These are phyloP conservation scores for Euzetes globulus DNA, from an alignment of 2,888 invertebrate species.

Conservation along the genomic window DNA sequence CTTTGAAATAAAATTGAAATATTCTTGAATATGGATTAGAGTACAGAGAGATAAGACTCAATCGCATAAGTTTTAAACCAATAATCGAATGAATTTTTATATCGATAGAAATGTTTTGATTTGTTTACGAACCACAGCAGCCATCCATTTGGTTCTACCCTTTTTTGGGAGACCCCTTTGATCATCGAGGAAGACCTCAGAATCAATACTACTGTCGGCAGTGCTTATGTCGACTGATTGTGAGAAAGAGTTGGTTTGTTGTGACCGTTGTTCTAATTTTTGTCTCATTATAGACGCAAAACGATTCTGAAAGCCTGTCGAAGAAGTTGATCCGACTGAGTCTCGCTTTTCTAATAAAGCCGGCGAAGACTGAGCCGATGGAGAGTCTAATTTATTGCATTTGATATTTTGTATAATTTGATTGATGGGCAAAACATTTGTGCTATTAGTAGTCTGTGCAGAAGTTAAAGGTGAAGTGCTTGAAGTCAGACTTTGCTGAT, in stretches of 20 bases:
- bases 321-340: constrained; percentile 27
- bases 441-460: constrained; percentile 5
- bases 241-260: constrained; percentile 10
- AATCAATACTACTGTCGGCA: constrained; percentile 20
- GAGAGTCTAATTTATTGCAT: constrained; percentile 1
- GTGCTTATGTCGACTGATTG: constrained; percentile 9
- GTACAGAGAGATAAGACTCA: no score
- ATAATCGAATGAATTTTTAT: no score
- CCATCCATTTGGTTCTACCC: constrained; percentile 42
- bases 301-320: constrained; percentile 31
- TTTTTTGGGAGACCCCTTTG: constrained; percentile 24
- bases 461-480: constrained; percentile 16
- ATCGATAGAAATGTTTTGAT: background rate
- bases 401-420: background rate
- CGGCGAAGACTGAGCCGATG: background rate
- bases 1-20: background rate
- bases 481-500: constrained; percentile 23
- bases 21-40: no score
- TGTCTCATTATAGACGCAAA: constrained; percentile 35
- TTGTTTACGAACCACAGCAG: constrained; percentile 41
- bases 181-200: background rate
- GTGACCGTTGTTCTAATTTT: constrained; percentile 34
- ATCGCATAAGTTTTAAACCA: no score
- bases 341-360: constrained; percentile 24
- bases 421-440: background rate